These are phyloP conservation scores for Brachionus rubens DNA, from an alignment of 1,140 invertebrate species.

Conservation along the genomic window DNA sequence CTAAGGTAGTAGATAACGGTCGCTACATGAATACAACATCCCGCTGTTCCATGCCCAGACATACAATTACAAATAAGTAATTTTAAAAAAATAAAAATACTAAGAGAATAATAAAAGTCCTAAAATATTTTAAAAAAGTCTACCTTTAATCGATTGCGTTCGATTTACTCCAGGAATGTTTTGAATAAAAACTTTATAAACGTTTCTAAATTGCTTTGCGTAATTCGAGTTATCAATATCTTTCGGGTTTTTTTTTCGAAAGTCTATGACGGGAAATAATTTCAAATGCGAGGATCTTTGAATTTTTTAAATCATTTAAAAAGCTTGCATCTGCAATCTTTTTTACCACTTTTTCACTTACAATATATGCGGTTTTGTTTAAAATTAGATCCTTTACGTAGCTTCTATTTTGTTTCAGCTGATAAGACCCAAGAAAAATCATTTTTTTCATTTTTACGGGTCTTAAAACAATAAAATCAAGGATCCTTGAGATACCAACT, in stretches of 20 bases:
- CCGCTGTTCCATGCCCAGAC: not conserved
- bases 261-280: conserved; percentile 1
- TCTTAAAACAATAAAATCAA: not conserved
- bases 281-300: not conserved
- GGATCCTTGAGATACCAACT: not conserved
- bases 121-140: not conserved
- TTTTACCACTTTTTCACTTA: not conserved
- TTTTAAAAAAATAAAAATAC: not conserved
- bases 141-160: not conserved
- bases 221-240: not conserved
- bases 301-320: not conserved
- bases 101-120: not conserved
- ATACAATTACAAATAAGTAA: not conserved
- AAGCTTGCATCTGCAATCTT: not conserved
- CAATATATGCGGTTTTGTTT: not conserved
- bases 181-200: conserved; percentile 21
- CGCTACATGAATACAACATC: conserved; percentile 20
- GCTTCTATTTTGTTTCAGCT: not conserved
- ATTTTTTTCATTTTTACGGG: not conserved
- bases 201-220: not conserved
- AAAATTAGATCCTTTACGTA: not conserved
- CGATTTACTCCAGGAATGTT: not conserved
- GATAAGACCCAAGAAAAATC: conserved; percentile 13
- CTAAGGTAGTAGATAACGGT: not conserved
- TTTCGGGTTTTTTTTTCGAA: not conserved